Base-by-base conservation (phyloP, 1,140 invertebrate species). In the Papilio glaucus region DNA sequence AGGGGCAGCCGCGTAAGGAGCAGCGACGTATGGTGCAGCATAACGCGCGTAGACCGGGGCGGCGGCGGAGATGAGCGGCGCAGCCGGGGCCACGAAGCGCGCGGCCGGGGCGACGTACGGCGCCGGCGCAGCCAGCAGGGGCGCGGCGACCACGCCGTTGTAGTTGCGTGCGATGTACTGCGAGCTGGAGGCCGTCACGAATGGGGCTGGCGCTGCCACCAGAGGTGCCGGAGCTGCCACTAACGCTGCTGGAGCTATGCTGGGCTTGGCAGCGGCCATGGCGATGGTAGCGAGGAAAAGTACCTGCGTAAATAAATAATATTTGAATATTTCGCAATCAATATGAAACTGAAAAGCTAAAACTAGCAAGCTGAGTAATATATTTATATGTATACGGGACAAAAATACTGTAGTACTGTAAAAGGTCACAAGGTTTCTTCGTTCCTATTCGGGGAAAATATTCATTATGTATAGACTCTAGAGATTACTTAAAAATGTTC, bases 101-200 rank as follows among this genome's bases (percentile, higher is more conserved):
- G 76, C 79, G 3, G 79, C 78, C 63, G 81, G 78, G 38, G 73
- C 79, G 67, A 75, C 71, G 61, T 74, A 84, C 0, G 73, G 87
- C 26, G 75, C 92, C 2, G 87, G 76, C 1, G 94, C 91, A 12
- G 82, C 82, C 5, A 91, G 24, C 0, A 92, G 85, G 4, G 94
- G 92, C 13, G 90, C 88, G 1, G 90, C 73, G 0, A 91, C 86
- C 8, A 94, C 69, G 7, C 94, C 94, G 75, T 96, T 95, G 85
- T 94, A 95, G 81, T 95, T 95, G 61, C 95, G 94, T 5, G 95
- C 89, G 60, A 95, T 80, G 33, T 95, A 94, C 85, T 96, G 95
- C 10, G 95, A 95, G 81, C 95, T 96, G 72, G 93, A 93, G 4
- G 95, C 95, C 0, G 95, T 95, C 3, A 95, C 94, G 41, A 95